Evolutionary conservation across 2,888 invertebrate species (phyloP), one percentile per base, ranked within the genome.

Genomic region (Aplocera efformata): DNA sequence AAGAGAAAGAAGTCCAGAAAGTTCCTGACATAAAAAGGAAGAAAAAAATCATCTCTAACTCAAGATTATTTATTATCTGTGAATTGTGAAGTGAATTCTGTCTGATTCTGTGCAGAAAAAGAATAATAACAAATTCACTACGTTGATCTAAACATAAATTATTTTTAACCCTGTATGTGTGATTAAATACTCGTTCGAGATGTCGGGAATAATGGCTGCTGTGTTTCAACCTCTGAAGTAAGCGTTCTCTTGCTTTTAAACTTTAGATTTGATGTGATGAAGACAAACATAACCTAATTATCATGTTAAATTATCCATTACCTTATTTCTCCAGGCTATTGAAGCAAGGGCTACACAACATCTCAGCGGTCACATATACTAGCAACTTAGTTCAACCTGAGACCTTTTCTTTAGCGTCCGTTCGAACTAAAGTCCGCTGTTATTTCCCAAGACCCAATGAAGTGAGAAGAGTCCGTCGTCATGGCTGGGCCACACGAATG

Each of bases 361-460:
- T 71, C 9, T 55, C 70, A 29, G 62, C 64, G 7, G 46, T 64
- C 35, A 48, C 67, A 0, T 39, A 67, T 6, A 60, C 27, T 27
- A 60, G 60, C 20, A 66, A 48, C 50, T 60, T 86, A 42, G 79
- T 79, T 0, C 66, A 68, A 32, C 72, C 82, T 10, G 80, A 84
- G 38, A 58, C 50, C 33, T 70, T 70, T 49, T 69, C 71, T 8
- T 33, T 86, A 8, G 67, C 73, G 6, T 65, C 77, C 4, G 64
- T 86, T 23, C 72, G 88, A 58, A 86, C 75, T 1, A 88, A 89
- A 56, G 89, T 94, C 0, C 88, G 94, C 29, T 89, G 90, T 59
- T 90, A 94, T 60, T 96, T 95, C 60, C 94, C 94, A 0, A 89
- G 93, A 28, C 93, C 96, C 0, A 92, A 90, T 34, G 95, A 96